Evolutionary conservation across 1,140 invertebrate genomes (phyloP), one percentile per base, ranked within the genome.

Genomic region (Zaprionus lachaisei): DNA sequence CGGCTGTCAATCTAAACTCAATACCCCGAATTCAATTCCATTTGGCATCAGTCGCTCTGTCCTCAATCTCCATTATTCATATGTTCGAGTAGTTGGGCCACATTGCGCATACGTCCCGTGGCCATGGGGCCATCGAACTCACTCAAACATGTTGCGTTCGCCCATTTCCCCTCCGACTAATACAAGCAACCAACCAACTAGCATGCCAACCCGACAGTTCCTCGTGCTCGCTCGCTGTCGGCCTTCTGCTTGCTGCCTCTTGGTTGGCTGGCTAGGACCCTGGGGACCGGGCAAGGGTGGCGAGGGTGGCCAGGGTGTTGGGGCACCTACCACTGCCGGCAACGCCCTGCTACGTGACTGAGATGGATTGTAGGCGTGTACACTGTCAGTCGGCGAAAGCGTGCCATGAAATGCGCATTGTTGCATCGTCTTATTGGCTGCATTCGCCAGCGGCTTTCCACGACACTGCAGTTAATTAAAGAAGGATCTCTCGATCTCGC

Each of bases 301-400:
- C 24, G 14, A 41, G 15, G 15, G 15, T 15, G n/a, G 38, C 15
- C 5, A 17, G 41, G 41, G n/a, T 6, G 31, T 26, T 61, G 68
- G 15, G 69, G 69, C 78, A 81, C 79, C 82, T 78, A 78, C 70
- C 78, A 72, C 44, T 54, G 55, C 55, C 58, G 84, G 84, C 55
- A 77, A 89, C 84, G 84, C 84, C 84, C 85, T 70, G 63, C 81
- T 69, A 89, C 84, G 84, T 89, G 85, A 89, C 84, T 75, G 67
- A 80, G 80, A 66, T 65, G 81, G 77, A 81, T 77, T 76, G 85
- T 74, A 87, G 84, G 84, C 85, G 84, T 79, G 60, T 74, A 73
- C 84, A 58, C 57, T 49, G 57, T 64, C 71, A 80, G 71, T 64
- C 47, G 70, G 51, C 62, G 57, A 2, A 62, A 56, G 79, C 38